Evolutionary conservation across 2,888 invertebrate genomes (phyloP), one percentile per base, ranked within the genome.

Genomic region (Cephus nigrinus): DNA sequence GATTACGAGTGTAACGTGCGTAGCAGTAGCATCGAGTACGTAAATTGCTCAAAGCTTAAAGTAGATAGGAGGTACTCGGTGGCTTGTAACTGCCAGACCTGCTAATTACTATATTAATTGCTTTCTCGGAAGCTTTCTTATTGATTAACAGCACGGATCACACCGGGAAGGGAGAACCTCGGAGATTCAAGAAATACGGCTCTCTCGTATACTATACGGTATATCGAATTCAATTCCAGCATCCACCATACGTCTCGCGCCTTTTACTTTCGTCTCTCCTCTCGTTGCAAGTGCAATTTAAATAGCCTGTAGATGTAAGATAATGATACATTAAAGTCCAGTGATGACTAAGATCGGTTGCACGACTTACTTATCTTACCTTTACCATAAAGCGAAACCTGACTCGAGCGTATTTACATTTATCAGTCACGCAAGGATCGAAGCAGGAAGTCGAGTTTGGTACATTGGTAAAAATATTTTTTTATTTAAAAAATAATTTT

Each of bases 41-140:
- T 77, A 74, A 76, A 77, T 78, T 82, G 80, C 80, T 78, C 76
- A 75, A 55, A 23, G 71, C 73, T 75, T 75, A 78, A 83, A 78
- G 74, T 76, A 80, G 79, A 81, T 82, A 78, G 84, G 87, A 81
- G 85, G 84, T 78, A 81, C 68, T 40, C 15, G 75, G 55, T 71
- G 78, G 79, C 86, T 77, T 87, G 83, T 86, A 87, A 83, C 81
- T 80, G 83, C 80, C 84, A 82, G 77, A 68, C 81, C 77, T 77
- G 80, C 83, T 84, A 87, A 88, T 87, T 85, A 84, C 86, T 85
- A 83, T 85, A 88, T 87, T 87, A 87, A 87, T 89, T 88, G 81
- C 84, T 85, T 85, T 83, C 79, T 81, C 80, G 74, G 78, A 76
- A 73, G 81, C 33, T 74, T 74, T 32, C 74, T 23, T 74, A 74